These are phyloP conservation scores for Coenobita brevimanus DNA, from an alignment of 1,140 invertebrate genomes.

Conservation along the genomic window DNA sequence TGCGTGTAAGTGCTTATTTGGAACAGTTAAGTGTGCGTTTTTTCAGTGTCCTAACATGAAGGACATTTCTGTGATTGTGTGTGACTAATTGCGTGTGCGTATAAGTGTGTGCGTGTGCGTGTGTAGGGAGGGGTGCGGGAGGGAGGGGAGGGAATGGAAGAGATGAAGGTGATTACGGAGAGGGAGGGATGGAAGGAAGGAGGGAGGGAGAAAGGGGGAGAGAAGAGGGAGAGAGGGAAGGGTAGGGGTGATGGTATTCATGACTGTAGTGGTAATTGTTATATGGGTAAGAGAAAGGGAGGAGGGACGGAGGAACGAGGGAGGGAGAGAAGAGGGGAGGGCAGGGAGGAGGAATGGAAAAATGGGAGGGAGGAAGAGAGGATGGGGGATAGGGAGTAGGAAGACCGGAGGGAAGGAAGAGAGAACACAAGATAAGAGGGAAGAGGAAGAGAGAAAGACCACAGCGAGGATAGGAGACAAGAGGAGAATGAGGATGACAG, in stretches of 20 bases:
- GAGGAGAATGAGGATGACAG: neutral
- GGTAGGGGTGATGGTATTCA: neutral
- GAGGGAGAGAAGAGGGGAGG: neutral
- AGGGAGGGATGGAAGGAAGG: no score
- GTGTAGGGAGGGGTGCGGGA: no score
- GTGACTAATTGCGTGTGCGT: no score
- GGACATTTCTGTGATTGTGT: neutral
- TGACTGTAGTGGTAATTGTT: neutral
- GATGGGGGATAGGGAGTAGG: neutral
- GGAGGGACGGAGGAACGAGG: neutral
- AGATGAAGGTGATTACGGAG: no score
- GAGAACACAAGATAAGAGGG: neutral
- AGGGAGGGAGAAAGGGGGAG: no score
- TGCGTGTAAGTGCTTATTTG: no score
- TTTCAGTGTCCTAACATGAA: no score
- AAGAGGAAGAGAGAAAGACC: neutral
- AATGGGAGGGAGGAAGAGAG: neutral
- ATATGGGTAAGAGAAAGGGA: neutral
- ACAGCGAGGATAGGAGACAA: neutral
- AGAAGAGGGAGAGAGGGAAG: no score
- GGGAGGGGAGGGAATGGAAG: no score
- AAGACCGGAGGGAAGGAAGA: neutral
- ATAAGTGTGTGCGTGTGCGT: neutral
- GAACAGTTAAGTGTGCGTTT: no score
- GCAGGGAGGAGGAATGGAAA: neutral